A percentile compares a stretch with the other conserved stretches of the same genome.
Conservation (phyloP, 2,113 vertebrate species). For the Corydoras maculifer region DNA sequence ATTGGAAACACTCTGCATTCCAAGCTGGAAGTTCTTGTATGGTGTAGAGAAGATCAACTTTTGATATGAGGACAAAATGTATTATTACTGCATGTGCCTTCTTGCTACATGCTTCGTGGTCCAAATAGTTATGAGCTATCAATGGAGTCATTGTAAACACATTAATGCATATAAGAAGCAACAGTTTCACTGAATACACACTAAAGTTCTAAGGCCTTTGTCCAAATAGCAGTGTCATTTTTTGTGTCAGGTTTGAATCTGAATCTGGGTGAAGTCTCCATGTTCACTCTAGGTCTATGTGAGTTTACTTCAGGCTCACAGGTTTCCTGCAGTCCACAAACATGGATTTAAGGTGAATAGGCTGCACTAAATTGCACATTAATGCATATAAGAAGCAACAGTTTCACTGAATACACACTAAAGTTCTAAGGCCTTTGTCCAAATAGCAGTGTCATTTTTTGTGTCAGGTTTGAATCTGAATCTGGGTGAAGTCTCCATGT, state of each 20-base stretch:
- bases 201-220: too few species aligned
- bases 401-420: neutral
- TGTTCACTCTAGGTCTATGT: too few species aligned
- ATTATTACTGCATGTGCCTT: neutral
- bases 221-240: too few species aligned
- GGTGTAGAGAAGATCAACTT: neutral
- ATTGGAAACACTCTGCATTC: neutral
- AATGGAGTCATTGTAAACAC: neutral
- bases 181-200: neutral
- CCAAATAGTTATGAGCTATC: neutral
- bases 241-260: too few species aligned
- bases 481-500: too few species aligned
- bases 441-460: too few species aligned
- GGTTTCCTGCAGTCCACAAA: too few species aligned
- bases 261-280: too few species aligned
- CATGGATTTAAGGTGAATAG: too few species aligned
- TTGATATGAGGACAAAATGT: neutral
- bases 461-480: too few species aligned
- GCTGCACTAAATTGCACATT: neutral
- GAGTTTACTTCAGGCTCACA: too few species aligned
- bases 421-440: too few species aligned
- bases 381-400: neutral
- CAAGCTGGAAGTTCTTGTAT: constrained; percentile 3
- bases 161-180: neutral
- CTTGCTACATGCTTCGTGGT: neutral